Evolutionary conservation across 2,888 invertebrate genomes (phyloP).

Genomic region (Rhodophaea formosa): DNA sequence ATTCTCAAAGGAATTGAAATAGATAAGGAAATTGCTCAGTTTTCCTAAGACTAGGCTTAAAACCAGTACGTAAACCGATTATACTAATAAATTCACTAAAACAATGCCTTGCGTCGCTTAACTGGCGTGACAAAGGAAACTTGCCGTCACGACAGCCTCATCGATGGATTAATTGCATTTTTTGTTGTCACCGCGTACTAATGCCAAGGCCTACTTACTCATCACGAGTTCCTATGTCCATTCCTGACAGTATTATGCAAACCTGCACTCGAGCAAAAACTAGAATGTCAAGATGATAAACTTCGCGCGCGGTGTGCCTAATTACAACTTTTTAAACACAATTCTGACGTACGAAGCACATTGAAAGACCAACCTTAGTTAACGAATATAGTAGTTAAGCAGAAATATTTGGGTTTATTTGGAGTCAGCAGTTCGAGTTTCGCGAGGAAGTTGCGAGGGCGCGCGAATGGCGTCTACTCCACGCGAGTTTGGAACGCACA

Average conservation of each 20-base stretch:
- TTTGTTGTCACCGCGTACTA: slow-evolving; percentile 70
- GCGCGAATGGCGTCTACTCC: slow-evolving; percentile 66
- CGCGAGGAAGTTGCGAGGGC: slow-evolving; percentile 67
- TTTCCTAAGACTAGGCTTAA: slow-evolving; percentile 22
- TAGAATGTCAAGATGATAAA: slow-evolving; percentile 59
- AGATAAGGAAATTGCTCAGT: slow-evolving; percentile 35
- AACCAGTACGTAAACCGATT: slow-evolving; percentile 48
- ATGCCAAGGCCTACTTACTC: slow-evolving; percentile 78
- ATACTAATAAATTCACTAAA: slow-evolving; percentile 67
- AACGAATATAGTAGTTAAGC: slow-evolving; percentile 40
- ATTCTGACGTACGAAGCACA: slow-evolving; percentile 49
- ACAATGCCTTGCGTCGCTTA: slow-evolving; percentile 66
- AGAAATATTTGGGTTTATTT: slow-evolving; percentile 39
- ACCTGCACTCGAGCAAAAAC: slow-evolving; percentile 64
- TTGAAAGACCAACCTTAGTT: slow-evolving; percentile 57
- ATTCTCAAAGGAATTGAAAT: slow-evolving; percentile 11
- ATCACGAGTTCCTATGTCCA: slow-evolving; percentile 71
- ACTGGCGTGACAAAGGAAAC: slow-evolving; percentile 75
- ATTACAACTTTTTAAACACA: slow-evolving; percentile 45
- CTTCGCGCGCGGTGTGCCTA: slow-evolving; percentile 45
- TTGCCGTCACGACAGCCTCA: slow-evolving; percentile 60
- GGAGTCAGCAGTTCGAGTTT: slow-evolving; percentile 60
- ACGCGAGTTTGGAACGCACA: slow-evolving; percentile 71
- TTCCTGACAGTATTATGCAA: slow-evolving; percentile 67
- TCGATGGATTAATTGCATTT: slow-evolving; percentile 72